A percentile compares a stretch with the other conserved stretches of the same genome.
phyloP scores from a whole-genome alignment of 2,113 vertebrate genomes.

The Barbus barbus region DNA sequence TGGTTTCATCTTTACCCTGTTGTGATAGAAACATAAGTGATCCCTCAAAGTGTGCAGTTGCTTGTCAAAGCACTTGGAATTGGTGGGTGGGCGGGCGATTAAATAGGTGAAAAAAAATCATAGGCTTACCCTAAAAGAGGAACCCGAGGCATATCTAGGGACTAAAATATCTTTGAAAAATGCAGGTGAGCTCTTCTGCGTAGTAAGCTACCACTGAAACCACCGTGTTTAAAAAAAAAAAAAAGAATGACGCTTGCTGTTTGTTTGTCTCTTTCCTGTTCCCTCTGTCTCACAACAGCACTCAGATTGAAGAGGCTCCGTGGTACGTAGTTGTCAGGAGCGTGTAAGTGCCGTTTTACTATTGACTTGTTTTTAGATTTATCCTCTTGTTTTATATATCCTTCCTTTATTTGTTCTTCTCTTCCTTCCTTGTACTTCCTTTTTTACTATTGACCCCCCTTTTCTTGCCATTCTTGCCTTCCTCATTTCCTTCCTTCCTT shows the following conservation, averaged over 20 bases:
- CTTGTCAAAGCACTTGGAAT: background rate
- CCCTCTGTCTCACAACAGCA: constrained; percentile 67
- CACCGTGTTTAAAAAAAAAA: no score
- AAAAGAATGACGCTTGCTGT: constrained; percentile 52
- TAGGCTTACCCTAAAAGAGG: background rate
- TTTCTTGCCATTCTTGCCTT: background rate
- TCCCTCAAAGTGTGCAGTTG: background rate
- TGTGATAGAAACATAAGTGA: background rate
- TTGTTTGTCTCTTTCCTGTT: constrained; percentile 60
- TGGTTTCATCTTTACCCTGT: background rate
- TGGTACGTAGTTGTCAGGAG: constrained; percentile 75
- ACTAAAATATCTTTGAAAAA: no score
- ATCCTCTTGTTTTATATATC: background rate
- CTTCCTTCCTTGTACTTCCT: background rate
- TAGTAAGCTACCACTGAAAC: background rate
- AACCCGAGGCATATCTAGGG: background rate
- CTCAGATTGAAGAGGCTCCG: constrained; percentile 71
- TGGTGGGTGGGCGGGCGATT: background rate
- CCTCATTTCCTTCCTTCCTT: no score
- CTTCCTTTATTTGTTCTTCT: background rate
- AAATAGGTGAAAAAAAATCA: background rate
- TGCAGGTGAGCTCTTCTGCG: background rate
- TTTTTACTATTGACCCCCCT: background rate
- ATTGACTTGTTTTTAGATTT: constrained; percentile 9
- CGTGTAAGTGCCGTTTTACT: constrained; percentile 63